Percentiles rank a stretch among this genome's conserved stretches.
Evolutionary conservation across 2,888 invertebrate species (phyloP).

Genomic region (Mythimna albipuncta): DNA sequence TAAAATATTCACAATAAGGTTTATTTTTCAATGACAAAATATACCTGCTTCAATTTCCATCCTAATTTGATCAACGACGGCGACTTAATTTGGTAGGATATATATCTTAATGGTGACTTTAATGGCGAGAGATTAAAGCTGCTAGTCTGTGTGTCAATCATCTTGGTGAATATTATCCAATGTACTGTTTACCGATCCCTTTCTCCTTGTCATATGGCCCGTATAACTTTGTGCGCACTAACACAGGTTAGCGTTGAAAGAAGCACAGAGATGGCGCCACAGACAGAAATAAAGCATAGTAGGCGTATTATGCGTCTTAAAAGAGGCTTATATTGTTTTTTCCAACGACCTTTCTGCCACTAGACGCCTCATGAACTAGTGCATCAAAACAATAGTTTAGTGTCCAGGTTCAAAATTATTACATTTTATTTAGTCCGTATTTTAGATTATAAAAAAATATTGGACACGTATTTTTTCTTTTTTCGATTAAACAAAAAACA

Average conservation of each 20-base stretch:
- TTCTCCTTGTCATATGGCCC: too few relatives aligned
- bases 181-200: slow-evolving; percentile 28
- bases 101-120: slow-evolving; percentile 44
- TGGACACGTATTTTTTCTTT: too few relatives aligned
- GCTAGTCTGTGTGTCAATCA: slow-evolving; percentile 56
- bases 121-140: slow-evolving; percentile 46
- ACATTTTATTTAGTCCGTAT: too few relatives aligned
- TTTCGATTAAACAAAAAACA: too few relatives aligned
- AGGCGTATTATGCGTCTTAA: too few relatives aligned
- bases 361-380: too few relatives aligned
- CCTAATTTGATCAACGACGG: slow-evolving; percentile 37
- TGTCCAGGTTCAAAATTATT: too few relatives aligned
- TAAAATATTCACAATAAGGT: slow-evolving; percentile 2
- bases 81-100: slow-evolving; percentile 23
- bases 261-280: neutral
- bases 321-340: neutral
- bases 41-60: too few relatives aligned
- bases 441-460: too few relatives aligned
- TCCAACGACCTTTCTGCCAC: neutral
- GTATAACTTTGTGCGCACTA: too few relatives aligned
- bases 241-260: neutral
- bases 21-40: slow-evolving; percentile 15
- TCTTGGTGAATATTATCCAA: slow-evolving; percentile 25
- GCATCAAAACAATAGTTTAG: too few relatives aligned
- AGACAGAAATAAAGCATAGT: neutral